phyloP scores from a whole-genome alignment of 2,797 vertebrate species.

The Carapus acus region DNA sequence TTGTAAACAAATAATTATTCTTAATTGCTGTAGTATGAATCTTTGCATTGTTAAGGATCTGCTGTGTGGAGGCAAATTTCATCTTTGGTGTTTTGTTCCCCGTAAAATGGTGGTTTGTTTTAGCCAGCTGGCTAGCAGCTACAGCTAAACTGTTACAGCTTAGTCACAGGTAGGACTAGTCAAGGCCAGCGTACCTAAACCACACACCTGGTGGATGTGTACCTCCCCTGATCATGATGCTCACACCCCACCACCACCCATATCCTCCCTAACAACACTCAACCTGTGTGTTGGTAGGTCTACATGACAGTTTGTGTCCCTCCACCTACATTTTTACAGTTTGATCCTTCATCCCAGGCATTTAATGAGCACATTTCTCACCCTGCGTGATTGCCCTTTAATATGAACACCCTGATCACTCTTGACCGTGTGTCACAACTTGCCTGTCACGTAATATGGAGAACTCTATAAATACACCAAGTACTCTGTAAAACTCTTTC shows the following conservation, averaged over 20 bases:
- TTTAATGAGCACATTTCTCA: neutral
- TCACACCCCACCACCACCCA: conserved; percentile 6
- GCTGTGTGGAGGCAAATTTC: too few species aligned
- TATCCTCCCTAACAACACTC: conserved; percentile 12
- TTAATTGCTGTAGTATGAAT: too few species aligned
- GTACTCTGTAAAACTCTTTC: conserved; percentile 9
- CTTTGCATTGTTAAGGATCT: too few species aligned
- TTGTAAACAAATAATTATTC: too few species aligned
- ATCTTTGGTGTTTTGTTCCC: too few species aligned
- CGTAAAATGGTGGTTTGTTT: too few species aligned
- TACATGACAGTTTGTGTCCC: conserved; percentile 10
- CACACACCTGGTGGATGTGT: conserved; percentile 33
- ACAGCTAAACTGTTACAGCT: too few species aligned
- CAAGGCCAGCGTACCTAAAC: conserved; percentile 4
- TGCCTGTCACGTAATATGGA: neutral
- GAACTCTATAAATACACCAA: neutral
- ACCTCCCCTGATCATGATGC: conserved; percentile 17
- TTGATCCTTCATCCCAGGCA: conserved; percentile 2
- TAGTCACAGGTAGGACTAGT: too few species aligned
- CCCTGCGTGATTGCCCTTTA: conserved; percentile 1
- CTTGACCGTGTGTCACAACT: conserved; percentile 3
- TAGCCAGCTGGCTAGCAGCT: too few species aligned
- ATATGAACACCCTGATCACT: neutral
- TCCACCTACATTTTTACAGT: conserved; percentile 4
- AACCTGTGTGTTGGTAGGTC: neutral